These are phyloP conservation scores for Zosterops japonicus DNA, from an alignment of 2,113 vertebrate genomes.

Conservation along the genomic window DNA sequence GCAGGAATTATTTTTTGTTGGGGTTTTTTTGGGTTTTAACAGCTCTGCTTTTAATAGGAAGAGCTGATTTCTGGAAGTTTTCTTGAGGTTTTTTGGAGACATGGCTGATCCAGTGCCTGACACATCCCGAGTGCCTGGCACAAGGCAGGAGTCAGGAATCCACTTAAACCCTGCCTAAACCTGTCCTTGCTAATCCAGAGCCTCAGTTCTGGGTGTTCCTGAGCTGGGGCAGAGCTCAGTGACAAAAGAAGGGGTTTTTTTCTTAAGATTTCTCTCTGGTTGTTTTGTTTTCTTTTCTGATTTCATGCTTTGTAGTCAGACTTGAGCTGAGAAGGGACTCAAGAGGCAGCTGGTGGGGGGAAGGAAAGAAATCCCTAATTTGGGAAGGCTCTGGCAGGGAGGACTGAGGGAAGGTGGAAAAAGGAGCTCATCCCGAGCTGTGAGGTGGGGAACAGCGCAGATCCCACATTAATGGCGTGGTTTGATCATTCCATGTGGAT, in stretches of 20 bases:
- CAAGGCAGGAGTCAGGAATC: not conserved
- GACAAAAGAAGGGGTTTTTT: not conserved
- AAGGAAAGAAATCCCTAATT: not conserved
- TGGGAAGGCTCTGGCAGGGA: not conserved
- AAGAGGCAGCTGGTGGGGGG: not conserved
- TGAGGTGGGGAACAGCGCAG: not conserved
- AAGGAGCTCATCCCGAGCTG: not conserved
- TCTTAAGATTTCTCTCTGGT: not conserved
- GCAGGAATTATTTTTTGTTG: fast-evolving
- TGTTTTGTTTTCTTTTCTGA: not conserved
- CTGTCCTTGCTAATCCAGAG: not conserved
- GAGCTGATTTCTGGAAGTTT: not conserved
- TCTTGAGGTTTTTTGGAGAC: not conserved
- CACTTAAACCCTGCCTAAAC: not conserved
- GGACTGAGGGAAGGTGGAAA: not conserved
- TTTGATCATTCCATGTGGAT: not conserved
- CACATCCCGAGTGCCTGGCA: not conserved
- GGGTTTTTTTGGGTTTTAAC: fast-evolving
- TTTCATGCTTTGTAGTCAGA: not conserved
- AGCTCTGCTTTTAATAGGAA: not conserved
- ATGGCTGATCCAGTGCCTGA: fast-evolving
- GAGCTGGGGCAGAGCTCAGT: not conserved
- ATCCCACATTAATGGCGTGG: fast-evolving
- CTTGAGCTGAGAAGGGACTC: not conserved
- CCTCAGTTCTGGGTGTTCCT: fast-evolving